Percentiles rank a stretch among this genome's conserved stretches.
phyloP scores from a whole-genome alignment of 2,888 invertebrate genomes.

The Chesias legatella region DNA sequence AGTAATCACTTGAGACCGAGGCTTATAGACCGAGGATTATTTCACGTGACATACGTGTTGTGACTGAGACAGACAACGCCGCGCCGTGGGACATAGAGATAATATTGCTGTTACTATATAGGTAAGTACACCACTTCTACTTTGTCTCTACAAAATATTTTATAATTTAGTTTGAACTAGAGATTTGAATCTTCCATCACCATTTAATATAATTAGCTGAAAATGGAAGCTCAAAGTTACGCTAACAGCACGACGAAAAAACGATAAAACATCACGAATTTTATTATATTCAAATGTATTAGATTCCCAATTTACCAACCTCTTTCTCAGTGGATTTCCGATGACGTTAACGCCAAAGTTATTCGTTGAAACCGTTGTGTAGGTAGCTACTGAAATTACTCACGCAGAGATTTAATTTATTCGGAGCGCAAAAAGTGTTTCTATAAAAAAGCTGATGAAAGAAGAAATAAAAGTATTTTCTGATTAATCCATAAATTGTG shows the following conservation, averaged over 20 bases:
- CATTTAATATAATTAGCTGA: too few species aligned
- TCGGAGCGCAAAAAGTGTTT: neutral
- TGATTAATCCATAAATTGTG: constrained; percentile 20
- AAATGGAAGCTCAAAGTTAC: too few species aligned
- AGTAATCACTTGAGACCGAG: constrained; percentile 9
- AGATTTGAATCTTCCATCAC: too few species aligned
- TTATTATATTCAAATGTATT: too few species aligned
- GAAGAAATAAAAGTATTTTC: constrained; percentile 12
- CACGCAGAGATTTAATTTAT: constrained; percentile 1
- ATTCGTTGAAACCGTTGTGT: neutral
- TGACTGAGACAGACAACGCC: neutral
- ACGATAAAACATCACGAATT: too few species aligned
- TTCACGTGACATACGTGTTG: neutral
- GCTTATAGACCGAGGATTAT: constrained; percentile 1
- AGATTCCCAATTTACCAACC: neutral
- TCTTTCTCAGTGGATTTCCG: neutral
- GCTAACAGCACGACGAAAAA: too few species aligned
- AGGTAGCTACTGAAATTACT: neutral
- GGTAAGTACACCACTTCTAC: too few species aligned
- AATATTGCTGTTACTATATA: too few species aligned
- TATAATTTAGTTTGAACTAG: too few species aligned
- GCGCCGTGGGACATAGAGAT: neutral
- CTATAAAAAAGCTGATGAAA: constrained; percentile 1
- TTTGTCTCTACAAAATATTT: too few species aligned
- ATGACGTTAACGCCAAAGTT: constrained; percentile 8